Evolutionary conservation across 2,888 invertebrate genomes (phyloP), one percentile per base, ranked within the genome.

Genomic region (Caenorhabditis doughertyi): DNA sequence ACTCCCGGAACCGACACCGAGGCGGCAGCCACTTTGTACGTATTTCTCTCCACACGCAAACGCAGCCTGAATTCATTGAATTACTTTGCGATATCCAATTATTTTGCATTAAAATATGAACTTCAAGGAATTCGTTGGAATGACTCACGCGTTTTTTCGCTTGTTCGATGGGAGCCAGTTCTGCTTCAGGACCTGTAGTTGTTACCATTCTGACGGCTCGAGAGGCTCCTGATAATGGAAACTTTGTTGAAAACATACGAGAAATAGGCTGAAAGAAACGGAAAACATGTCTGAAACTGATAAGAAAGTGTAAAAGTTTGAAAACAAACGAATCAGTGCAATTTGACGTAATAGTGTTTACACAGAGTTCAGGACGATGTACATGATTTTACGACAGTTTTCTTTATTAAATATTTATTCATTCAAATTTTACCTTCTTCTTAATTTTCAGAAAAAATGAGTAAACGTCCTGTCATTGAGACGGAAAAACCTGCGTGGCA

Each of bases 1-100:
- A 39, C 89, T 88, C 42, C 91, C 91, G 18, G 89, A 89, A 21
- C 91, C 91, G 21, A 91, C 90, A 9, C 91, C 91, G 27, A 91
- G 55, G 23, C 84, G 84, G 77, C 84, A 84, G 2, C 91, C 90
- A 55, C 67, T 83, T 11, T 53, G 55, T 8, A 90, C 76, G 56
- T 89, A 79, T 49, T 85, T 88, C 47, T 87, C 84, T 2, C 82
- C 88, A 42, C 87, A 88, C 0, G 85, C 74, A 13, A 42, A 83
- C 9, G 82, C 79, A 0, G 79, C 82, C 82, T 83, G 18, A 64
- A 76, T 23, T 11, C 8, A 56, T 27, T 42, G 11, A 44, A 1
- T 29, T 42, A 53, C 16, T 39, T 4, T 32, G 4, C 5, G 32
- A 32, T 9, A 7, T 32, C 9, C 5, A 9, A 32, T 9, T 39